Percentiles rank a stretch among this genome's conserved stretches.
Conservation (phyloP, 2,888 invertebrate genomes). For the Drosophila maculinotata region DNA sequence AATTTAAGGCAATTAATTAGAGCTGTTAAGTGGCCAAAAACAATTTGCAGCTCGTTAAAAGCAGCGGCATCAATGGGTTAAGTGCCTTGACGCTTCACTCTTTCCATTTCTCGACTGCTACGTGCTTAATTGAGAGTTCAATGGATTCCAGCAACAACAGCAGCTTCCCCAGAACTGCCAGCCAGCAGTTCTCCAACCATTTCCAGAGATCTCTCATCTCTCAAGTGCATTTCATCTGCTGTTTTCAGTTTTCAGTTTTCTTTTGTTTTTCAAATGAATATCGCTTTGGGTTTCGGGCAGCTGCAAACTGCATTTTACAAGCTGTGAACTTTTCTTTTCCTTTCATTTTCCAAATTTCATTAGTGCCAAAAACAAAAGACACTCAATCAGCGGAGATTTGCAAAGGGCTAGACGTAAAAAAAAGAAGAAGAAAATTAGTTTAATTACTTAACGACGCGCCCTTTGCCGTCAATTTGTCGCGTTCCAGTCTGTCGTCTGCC, state of each 20-base stretch:
- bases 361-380: slow-evolving; percentile 31
- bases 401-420: slow-evolving; percentile 18
- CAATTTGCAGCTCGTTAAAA: slow-evolving; percentile 59
- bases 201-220: slow-evolving; percentile 17
- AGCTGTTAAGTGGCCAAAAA: slow-evolving; percentile 52
- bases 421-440: slow-evolving; percentile 2
- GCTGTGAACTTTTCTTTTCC: slow-evolving; percentile 18
- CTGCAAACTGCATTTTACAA: slow-evolving; percentile 19
- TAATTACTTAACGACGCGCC: slow-evolving; percentile 33
- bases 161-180: slow-evolving; percentile 35
- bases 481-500: slow-evolving; percentile 12
- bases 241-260: not conserved
- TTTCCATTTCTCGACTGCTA: slow-evolving; percentile 27
- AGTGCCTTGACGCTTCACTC: slow-evolving; percentile 32
- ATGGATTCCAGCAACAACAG: slow-evolving; percentile 49
- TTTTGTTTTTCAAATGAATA: slow-evolving; percentile 36
- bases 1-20: slow-evolving; percentile 62
- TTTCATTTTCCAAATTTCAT: no score
- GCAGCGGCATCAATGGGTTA: slow-evolving; percentile 60
- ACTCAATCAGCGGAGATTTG: slow-evolving; percentile 33
- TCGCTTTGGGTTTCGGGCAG: slow-evolving; percentile 15
- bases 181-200: not conserved
- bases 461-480: slow-evolving; percentile 33
- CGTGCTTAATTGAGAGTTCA: slow-evolving; percentile 65
- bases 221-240: slow-evolving; percentile 48